Conservation (phyloP, 2,888 invertebrate genomes). For the Amblyjoppa fuscipennis region DNA sequence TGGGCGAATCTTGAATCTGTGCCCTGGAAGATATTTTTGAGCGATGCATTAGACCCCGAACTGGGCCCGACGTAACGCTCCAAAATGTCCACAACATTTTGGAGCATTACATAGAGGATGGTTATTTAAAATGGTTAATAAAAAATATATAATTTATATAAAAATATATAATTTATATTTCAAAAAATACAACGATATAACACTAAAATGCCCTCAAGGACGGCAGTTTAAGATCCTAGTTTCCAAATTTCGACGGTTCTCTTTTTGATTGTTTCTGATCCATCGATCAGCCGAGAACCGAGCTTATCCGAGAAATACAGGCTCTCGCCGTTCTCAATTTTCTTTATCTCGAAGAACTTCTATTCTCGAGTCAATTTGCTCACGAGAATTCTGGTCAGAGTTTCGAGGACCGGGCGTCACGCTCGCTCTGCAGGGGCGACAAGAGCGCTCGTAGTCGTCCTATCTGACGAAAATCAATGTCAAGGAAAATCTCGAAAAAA, state of each 20-base stretch:
- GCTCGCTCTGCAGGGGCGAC: slow-evolving; percentile 58
- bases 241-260: not conserved
- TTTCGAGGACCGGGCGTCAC: slow-evolving; percentile 62
- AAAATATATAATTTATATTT: too few relatives aligned
- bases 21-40: too few relatives aligned
- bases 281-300: not conserved
- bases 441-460: slow-evolving; percentile 23
- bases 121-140: too few relatives aligned
- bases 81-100: not conserved
- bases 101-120: too few relatives aligned
- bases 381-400: slow-evolving; percentile 61
- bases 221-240: not conserved
- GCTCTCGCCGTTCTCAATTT: slow-evolving; percentile 32
- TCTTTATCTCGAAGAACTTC: slow-evolving; percentile 48
- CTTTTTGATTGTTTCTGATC: not conserved
- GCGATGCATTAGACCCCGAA: too few relatives aligned
- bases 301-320: not conserved
- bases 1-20: too few relatives aligned
- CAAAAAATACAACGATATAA: not conserved
- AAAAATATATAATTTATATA: too few relatives aligned
- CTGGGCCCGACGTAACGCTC: not conserved
- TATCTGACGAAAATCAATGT: not conserved
- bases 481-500: not conserved
- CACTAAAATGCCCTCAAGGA: not conserved
- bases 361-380: slow-evolving; percentile 63